phyloP scores from a whole-genome alignment of 2,888 invertebrate species.

The Cantharis rufa region DNA sequence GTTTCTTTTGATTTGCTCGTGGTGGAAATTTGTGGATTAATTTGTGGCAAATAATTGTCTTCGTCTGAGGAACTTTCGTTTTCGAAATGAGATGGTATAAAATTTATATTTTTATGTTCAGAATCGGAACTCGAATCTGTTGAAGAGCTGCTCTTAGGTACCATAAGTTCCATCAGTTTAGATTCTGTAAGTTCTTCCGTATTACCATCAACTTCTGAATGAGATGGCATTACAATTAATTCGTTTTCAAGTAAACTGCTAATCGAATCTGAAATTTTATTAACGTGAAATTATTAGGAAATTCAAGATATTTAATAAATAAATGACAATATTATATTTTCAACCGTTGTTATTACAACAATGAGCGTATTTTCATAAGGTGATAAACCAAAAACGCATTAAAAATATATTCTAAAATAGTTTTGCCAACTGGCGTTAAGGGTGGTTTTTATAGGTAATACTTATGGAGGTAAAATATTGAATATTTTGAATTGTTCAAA shows the following conservation, averaged over 20 bases:
- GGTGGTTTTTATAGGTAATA: too few relatives aligned
- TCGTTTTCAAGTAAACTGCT: conserved; percentile 50
- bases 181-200: conserved; percentile 47
- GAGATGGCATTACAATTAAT: conserved; percentile 51
- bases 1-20: conserved; percentile 35
- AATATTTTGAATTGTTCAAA: too few relatives aligned
- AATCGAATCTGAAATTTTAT: conserved; percentile 45
- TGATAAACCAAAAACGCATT: too few relatives aligned
- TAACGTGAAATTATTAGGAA: not conserved
- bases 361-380: too few relatives aligned
- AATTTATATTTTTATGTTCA: conserved; percentile 50
- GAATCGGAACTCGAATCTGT: conserved; percentile 35
- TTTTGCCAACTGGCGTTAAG: too few relatives aligned
- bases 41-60: conserved; percentile 26
- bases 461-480: too few relatives aligned
- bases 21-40: not conserved
- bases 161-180: conserved; percentile 47
- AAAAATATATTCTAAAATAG: too few relatives aligned
- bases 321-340: too few relatives aligned
- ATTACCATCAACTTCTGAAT: conserved; percentile 49
- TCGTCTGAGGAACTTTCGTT: conserved; percentile 46
- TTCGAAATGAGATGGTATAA: conserved; percentile 54
- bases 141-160: conserved; percentile 49
- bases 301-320: not conserved
- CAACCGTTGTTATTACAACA: too few relatives aligned